These are phyloP conservation scores for Zygogramma bicolorata DNA, from an alignment of 2,888 invertebrate genomes.

Conservation along the genomic window DNA sequence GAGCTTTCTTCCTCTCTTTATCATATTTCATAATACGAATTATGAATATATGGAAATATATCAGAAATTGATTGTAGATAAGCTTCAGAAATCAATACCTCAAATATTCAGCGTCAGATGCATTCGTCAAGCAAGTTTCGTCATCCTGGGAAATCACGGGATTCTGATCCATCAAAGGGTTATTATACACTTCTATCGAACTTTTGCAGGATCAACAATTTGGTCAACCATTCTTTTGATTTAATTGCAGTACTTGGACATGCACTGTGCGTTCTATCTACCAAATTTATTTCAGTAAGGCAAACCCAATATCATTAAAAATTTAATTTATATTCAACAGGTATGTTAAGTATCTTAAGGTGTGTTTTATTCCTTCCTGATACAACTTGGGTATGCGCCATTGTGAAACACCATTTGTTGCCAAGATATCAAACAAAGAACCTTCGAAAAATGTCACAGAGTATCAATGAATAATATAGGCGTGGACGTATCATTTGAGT, in stretches of 20 bases:
- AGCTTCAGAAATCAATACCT: too few relatives aligned
- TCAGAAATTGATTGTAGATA: too few relatives aligned
- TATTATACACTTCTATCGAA: background rate
- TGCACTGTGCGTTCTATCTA: background rate
- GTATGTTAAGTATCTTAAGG: background rate
- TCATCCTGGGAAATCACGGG: too few relatives aligned
- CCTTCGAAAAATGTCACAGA: background rate
- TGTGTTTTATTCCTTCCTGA: slow-evolving; percentile 6
- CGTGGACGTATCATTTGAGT: background rate
- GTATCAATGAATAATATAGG: background rate
- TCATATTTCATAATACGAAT: too few relatives aligned
- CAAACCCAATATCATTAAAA: background rate
- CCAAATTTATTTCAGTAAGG: background rate
- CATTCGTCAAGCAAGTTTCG: too few relatives aligned
- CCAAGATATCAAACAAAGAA: background rate
- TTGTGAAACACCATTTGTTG: background rate
- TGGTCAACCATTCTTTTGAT: background rate
- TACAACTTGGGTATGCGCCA: background rate
- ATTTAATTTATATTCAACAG: background rate
- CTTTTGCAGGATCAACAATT: background rate
- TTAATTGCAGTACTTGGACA: background rate
- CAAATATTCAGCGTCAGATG: too few relatives aligned
- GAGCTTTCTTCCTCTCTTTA: too few relatives aligned
- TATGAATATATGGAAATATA: too few relatives aligned
- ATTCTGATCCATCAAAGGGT: too few relatives aligned